Conservation (phyloP, 2,888 invertebrate species). For the Troides helena region DNA sequence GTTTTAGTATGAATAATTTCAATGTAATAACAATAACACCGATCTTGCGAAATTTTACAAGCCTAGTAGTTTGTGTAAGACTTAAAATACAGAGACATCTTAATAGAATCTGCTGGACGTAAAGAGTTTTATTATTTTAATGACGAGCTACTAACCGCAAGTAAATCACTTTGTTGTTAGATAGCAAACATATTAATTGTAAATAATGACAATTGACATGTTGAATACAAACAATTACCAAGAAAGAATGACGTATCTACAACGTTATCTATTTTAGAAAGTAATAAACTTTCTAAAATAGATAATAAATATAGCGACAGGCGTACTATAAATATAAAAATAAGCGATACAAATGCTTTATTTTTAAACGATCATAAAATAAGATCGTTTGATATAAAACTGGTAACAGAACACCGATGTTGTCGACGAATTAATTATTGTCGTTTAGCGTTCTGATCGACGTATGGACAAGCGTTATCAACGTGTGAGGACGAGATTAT, state of each 20-base stretch:
- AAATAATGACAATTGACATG: neutral
- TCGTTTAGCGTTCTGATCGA: conserved; percentile 51
- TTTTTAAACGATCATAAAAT: conserved; percentile 28
- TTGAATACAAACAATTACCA: neutral
- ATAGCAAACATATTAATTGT: too few relatives aligned
- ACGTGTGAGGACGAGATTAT: conserved; percentile 67
- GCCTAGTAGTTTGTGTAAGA: too few relatives aligned
- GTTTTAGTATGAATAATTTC: neutral
- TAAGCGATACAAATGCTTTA: conserved; percentile 13
- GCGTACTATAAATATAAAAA: conserved; percentile 10
- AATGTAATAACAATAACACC: neutral
- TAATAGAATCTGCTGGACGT: neutral
- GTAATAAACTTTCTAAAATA: neutral
- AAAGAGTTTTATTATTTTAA: neutral
- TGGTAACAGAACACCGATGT: conserved; percentile 29
- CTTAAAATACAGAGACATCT: neutral
- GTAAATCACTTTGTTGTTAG: neutral
- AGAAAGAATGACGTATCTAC: neutral
- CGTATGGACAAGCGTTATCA: conserved; percentile 54
- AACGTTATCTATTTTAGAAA: too few relatives aligned
- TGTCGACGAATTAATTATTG: conserved; percentile 55
- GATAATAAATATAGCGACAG: neutral
- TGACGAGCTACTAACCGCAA: neutral
- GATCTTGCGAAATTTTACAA: neutral
- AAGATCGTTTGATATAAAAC: conserved; percentile 27